phyloP scores from a whole-genome alignment of 2,113 vertebrate species.

The Labeo rohita region DNA sequence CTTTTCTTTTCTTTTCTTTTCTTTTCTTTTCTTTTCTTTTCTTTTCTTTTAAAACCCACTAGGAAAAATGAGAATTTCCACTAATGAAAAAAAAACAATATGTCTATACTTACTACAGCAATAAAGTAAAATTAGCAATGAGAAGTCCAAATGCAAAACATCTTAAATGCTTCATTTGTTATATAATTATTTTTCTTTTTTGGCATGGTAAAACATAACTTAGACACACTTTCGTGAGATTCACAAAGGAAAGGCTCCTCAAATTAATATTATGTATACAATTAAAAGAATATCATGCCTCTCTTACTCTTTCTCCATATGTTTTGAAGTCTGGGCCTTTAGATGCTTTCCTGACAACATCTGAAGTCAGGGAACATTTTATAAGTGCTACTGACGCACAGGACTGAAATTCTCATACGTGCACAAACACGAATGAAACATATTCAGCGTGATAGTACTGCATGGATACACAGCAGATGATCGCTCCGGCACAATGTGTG shows the following conservation, averaged over 20 bases:
- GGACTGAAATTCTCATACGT: constrained; percentile 43
- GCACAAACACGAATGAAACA: constrained; percentile 20
- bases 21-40: too few species aligned
- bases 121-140: too few species aligned
- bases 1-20: too few species aligned
- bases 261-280: neutral
- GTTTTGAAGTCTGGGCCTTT: neutral
- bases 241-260: neutral
- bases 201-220: neutral
- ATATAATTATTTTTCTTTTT: neutral
- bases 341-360: constrained; percentile 3
- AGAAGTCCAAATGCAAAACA: neutral
- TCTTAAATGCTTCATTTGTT: neutral
- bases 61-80: neutral
- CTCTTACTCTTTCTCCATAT: neutral
- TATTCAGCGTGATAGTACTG: constrained; percentile 39
- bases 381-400: constrained; percentile 54
- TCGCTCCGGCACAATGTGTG: constrained; percentile 27
- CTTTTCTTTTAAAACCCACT: neutral
- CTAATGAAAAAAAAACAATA: neutral
- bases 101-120: neutral
- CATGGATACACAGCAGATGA: constrained; percentile 26
- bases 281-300: neutral
- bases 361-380: constrained; percentile 37
- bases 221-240: neutral